A percentile compares a stretch with the other conserved stretches of the same genome.
These are phyloP conservation scores for Scolopax mira DNA, from an alignment of 2,113 vertebrate species.

Conservation along the genomic window DNA sequence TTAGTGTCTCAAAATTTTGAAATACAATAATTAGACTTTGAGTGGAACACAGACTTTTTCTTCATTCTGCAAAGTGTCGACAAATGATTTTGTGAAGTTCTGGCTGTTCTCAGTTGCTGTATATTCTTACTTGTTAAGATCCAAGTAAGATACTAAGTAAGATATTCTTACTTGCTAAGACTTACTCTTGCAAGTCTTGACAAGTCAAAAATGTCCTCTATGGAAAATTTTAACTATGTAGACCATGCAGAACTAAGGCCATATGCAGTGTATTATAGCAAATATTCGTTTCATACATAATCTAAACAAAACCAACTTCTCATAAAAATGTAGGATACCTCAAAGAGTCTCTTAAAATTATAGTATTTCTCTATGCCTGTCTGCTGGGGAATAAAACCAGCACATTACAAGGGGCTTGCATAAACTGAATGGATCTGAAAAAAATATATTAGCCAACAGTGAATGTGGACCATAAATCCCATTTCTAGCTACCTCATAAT, in stretches of 20 bases:
- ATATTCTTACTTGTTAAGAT: neutral
- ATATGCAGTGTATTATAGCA: neutral
- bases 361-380: neutral
- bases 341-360: neutral
- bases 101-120: neutral
- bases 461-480: neutral
- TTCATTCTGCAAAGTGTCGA: neutral
- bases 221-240: neutral
- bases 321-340: neutral
- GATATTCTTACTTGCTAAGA: neutral
- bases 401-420: neutral
- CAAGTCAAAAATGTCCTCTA: neutral
- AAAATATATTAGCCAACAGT: neutral
- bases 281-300: neutral
- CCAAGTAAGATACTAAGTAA: no score
- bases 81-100: neutral
- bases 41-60: neutral
- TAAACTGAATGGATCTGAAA: neutral
- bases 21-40: conserved; percentile 4
- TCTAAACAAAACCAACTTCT: neutral
- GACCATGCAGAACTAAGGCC: neutral
- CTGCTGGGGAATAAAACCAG: neutral
- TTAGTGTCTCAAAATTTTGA: neutral
- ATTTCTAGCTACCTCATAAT: neutral
- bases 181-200: neutral